Evolutionary conservation across 2,797 vertebrate species (phyloP), one percentile per base, ranked within the genome.

Genomic region (Channallabes apus): DNA sequence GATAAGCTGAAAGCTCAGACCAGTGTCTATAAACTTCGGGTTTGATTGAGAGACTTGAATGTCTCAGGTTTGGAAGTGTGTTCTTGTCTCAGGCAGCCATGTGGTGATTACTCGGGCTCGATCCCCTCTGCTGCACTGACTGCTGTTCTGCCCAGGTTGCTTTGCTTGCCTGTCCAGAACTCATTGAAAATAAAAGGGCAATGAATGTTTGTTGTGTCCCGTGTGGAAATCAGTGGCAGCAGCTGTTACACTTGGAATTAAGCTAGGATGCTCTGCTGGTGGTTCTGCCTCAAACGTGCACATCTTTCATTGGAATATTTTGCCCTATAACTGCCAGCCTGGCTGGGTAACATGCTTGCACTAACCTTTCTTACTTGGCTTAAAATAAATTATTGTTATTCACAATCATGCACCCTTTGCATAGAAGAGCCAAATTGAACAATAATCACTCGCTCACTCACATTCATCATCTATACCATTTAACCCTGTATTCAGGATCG

Each of bases 201-300:
- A 64, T 41, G 78, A 80, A 65, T 2, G 24, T 29, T 80, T 51
- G 61, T 5, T 22, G n/a, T 11, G 38, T 80, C 78, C 61, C 78
- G 11, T 29, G n/a, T 65, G 61, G 61, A 51, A 80, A 65, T 41
- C 77, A 78, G 76, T 38, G 56, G 76, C 76, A 59, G 76, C 76
- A 65, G 38, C 78, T 64, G 59, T 80, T 65, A n/a, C n/a, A 38
- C 24, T 18, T 80, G 15, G 9, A 80, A 65, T 65, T 65, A 51
- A 65, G 38, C 78, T 59, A n/a, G 76, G 22, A 35, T 35, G 29
- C 56, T 78, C 18, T 22, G 29, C 76, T 78, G 76, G 76, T 61
- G 29, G 20, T 78, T 61, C 54, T 61, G 56, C 76, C 27, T 38
- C 76, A 61, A 24, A 78, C 14, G 56, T 61, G 9, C 18, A 35